These are phyloP conservation scores for Oryzias woworae DNA, from an alignment of 2,113 vertebrate species.

Conservation along the genomic window DNA sequence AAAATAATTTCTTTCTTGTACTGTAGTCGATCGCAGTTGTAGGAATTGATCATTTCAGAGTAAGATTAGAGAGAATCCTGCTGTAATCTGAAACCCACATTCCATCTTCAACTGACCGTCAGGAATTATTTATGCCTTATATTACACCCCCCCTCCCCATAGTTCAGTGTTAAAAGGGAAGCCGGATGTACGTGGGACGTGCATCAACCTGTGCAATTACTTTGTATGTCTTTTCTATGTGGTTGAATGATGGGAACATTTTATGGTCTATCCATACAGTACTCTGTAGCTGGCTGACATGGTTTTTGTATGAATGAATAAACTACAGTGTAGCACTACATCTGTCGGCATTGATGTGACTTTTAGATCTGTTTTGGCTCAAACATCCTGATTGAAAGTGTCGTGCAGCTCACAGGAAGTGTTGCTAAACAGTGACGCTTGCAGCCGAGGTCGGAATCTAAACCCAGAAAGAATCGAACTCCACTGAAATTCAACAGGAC, in stretches of 20 bases:
- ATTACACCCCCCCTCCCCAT: conserved; percentile 57
- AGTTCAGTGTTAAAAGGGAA: conserved; percentile 84
- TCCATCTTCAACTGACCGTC: conserved; percentile 73
- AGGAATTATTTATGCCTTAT: conserved; percentile 72
- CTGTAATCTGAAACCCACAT: conserved; percentile 67
- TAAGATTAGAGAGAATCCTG: conserved; percentile 45
- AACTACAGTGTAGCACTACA: conserved; percentile 69
- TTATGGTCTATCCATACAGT: conserved; percentile 63
- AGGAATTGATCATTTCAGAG: conserved; percentile 64
- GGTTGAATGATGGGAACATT: conserved; percentile 68
- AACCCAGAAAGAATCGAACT: too few species aligned
- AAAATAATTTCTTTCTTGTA: conserved; percentile 63
- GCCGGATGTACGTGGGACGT: conserved; percentile 72
- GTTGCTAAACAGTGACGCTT: too few species aligned
- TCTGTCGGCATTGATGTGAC: background rate
- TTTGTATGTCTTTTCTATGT: conserved; percentile 74
- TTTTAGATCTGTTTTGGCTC: too few species aligned
- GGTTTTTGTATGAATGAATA: conserved; percentile 74
- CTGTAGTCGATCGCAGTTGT: conserved; percentile 71
- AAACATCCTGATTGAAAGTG: too few species aligned
- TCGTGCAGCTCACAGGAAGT: too few species aligned
- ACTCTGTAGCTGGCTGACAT: conserved; percentile 65
- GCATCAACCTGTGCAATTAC: conserved; percentile 80
- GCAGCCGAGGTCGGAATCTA: too few species aligned
- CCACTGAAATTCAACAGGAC: too few species aligned